Percentiles rank a stretch among this genome's conserved stretches.
phyloP scores from a whole-genome alignment of 2,888 invertebrate species.

The Heliconius charithonia region DNA sequence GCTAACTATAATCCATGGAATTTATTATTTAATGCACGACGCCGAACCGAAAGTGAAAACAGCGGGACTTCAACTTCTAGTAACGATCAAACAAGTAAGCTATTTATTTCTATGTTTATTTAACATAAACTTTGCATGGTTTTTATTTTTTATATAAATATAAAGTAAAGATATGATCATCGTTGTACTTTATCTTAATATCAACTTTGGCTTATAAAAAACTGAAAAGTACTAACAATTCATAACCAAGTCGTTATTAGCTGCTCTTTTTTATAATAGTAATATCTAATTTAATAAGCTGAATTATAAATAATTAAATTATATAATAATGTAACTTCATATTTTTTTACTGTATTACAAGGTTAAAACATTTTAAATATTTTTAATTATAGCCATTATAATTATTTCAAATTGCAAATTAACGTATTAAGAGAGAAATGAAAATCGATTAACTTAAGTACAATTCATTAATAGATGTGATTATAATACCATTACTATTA shows the following conservation, averaged over 20 bases:
- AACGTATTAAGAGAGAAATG: background rate
- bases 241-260: background rate
- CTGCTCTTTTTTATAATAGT: background rate
- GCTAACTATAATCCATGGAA: conserved; percentile 74
- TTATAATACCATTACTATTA: background rate
- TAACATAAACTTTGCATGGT: conserved; percentile 6
- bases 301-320: background rate
- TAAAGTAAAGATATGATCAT: background rate
- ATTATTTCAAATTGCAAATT: conserved; percentile 1
- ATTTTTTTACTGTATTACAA: background rate
- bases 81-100: conserved; percentile 68
- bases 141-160: conserved; percentile 6
- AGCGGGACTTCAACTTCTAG: conserved; percentile 68
- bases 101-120: conserved; percentile 24
- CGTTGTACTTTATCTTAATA: conserved; percentile 4
- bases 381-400: background rate
- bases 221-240: background rate
- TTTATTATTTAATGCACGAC: conserved; percentile 71
- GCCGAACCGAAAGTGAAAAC: conserved; percentile 75
- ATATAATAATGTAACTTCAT: background rate
- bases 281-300: background rate
- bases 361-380: background rate
- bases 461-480: background rate
- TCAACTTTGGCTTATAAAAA: background rate
- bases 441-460: background rate